Base-by-base conservation (phyloP, 2,113 vertebrate genomes). In the Rhynchomys soricoides region DNA sequence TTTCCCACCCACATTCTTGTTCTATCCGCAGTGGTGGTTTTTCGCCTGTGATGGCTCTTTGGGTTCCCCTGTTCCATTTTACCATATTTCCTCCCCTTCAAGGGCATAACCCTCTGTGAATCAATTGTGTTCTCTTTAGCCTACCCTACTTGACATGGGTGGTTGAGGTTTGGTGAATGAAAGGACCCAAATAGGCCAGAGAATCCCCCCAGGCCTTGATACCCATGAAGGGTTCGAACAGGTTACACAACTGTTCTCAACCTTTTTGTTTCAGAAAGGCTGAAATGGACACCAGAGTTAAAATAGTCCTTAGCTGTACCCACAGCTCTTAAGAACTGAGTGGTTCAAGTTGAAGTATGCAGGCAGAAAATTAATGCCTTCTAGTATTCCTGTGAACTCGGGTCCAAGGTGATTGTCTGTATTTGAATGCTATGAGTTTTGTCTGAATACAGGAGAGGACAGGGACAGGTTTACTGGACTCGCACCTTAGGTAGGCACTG, bases 291-390 rank as follows among this genome's bases (percentile, higher is more conserved):
- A 29, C 71, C 62, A 83, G 55, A 4, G 3, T 90, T 91, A 95
- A 90, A 95, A 79, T 95, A 87, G 66, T 91, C 91, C 90, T 91
- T 94, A 86, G 71, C 77, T 81, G 0, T 95, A 45, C 92, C 73
- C 71, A 64, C 85, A 96, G 75, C 75, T 90, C 86, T 95, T 95
- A 81, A 83, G 82, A 97, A 94, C 34, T 96, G 94, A 94, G 43
- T 75, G 86, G 73, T 59, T 26, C 64, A 85, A 57, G 64, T 66
- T 96, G 91, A 97, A 96, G 75, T 88, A 92, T 88, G 85, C 97
- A 43, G 75, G 93, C 95, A 97, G 93, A 75, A 90, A 96, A 97
- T 75, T 75, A 86, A 85, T 87, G 87, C 81, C 48, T 91, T 96
- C 12, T 86, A 50, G 37, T 96, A 86, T 93, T 94, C 94, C 77